Conservation (phyloP, 2,113 vertebrate genomes). For the Oreochromis tanganicae region DNA sequence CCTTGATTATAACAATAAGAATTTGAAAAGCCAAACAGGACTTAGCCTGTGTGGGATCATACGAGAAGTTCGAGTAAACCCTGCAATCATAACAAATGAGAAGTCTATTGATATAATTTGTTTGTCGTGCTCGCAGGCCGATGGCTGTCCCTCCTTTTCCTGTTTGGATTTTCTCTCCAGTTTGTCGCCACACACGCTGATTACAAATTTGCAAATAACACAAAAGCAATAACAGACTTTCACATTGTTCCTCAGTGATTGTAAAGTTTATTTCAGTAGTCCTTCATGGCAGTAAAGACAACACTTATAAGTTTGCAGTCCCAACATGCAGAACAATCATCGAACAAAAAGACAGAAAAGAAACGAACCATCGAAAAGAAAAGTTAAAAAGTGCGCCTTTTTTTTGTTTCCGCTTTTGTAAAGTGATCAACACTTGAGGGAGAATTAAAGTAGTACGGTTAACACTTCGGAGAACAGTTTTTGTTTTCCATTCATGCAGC, state of each 20-base stretch:
- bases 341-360: slow-evolving; percentile 67
- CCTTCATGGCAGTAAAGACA: slow-evolving; percentile 86
- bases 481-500: slow-evolving; percentile 86
- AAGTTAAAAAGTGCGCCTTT: slow-evolving; percentile 81
- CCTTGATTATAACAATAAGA: not conserved
- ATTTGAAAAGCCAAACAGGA: not conserved
- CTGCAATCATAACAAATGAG: not conserved
- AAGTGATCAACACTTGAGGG: slow-evolving; percentile 80
- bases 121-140: not conserved
- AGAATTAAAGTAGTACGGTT: slow-evolving; percentile 75
- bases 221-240: not conserved
- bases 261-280: slow-evolving; percentile 77
- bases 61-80: not conserved
- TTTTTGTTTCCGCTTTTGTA: slow-evolving; percentile 74
- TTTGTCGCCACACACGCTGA: slow-evolving; percentile 13
- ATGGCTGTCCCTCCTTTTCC: slow-evolving; percentile 48
- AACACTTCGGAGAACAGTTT: slow-evolving; percentile 71
- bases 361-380: slow-evolving; percentile 71
- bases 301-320: slow-evolving; percentile 92
- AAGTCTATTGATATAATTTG: not conserved
- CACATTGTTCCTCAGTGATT: slow-evolving; percentile 37
- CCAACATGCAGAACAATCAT: slow-evolving; percentile 97
- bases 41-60: not conserved
- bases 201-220: not conserved
- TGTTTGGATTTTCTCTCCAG: slow-evolving; percentile 55